Evolutionary conservation across 2,113 vertebrate genomes (phyloP).

Genomic region (Prunella fulvescens): DNA sequence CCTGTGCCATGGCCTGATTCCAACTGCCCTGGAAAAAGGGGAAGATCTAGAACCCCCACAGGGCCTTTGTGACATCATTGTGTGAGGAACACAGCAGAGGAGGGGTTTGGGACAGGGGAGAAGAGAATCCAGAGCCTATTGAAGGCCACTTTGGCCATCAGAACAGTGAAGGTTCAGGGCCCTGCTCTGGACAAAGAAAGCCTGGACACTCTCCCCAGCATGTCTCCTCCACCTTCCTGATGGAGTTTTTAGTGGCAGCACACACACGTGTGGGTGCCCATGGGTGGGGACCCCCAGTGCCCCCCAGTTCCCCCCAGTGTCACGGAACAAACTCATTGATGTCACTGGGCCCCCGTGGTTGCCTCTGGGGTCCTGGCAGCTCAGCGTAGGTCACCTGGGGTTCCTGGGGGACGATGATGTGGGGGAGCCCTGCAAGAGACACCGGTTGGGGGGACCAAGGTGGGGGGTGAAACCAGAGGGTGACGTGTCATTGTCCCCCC

Average conservation of each 20-base stretch:
- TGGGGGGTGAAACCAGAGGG: no score
- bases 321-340: not conserved
- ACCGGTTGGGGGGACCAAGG: no score
- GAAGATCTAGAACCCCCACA: not conserved
- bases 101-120: not conserved
- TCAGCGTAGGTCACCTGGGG: not conserved
- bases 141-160: not conserved
- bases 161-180: not conserved
- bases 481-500: no score
- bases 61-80: not conserved
- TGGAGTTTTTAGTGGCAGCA: not conserved
- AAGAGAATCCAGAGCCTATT: not conserved
- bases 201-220: no score
- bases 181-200: not conserved
- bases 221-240: no score
- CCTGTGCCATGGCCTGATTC: not conserved
- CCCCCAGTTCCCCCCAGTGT: not conserved
- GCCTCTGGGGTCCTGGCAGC: not conserved
- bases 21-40: not conserved
- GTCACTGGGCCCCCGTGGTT: not conserved
- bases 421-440: not conserved
- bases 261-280: not conserved
- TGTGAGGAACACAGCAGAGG: not conserved
- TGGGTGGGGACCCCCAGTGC: no score
- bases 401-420: rapidly evolving